A percentile compares a stretch with the other conserved stretches of the same genome.
Conservation (phyloP, 2,888 invertebrate genomes). For the Tenthredo scrophulariae region DNA sequence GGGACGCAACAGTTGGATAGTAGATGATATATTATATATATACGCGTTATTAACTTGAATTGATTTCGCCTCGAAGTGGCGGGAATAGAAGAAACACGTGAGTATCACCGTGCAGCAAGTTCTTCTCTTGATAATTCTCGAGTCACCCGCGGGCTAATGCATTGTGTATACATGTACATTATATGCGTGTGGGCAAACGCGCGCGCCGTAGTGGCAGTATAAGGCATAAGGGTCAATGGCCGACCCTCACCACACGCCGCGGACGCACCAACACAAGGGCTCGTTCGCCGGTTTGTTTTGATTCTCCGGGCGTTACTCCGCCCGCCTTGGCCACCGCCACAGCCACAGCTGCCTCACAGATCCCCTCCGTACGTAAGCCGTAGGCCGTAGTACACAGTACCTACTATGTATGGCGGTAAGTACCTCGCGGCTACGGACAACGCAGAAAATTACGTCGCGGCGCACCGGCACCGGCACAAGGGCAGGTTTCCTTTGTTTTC, state of each 20-base stretch:
- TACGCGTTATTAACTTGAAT: not conserved
- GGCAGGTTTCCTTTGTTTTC: constrained; percentile 52
- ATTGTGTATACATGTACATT: not conserved
- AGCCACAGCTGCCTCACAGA: constrained; percentile 46
- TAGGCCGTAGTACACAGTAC: constrained; percentile 23
- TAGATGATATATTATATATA: too few species aligned
- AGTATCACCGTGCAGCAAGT: not conserved
- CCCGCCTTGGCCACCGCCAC: constrained; percentile 62
- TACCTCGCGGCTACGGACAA: constrained; percentile 38
- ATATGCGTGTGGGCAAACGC: not conserved
- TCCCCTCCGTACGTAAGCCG: constrained; percentile 21
- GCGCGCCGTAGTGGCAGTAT: constrained; percentile 64
- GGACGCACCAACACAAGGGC: constrained; percentile 68
- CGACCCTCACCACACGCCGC: constrained; percentile 77
- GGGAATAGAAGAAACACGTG: not conserved
- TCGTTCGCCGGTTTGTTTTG: constrained; percentile 75
- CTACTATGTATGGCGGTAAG: constrained; percentile 33
- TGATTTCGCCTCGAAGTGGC: not conserved
- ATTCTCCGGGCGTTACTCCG: constrained; percentile 78
- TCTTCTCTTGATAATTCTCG: constrained; percentile 33
- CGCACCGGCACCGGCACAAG: constrained; percentile 55
- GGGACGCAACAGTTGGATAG: not conserved
- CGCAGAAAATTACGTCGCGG: constrained; percentile 31
- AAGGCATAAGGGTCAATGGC: constrained; percentile 75
- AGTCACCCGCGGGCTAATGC: constrained; percentile 31